A percentile compares a stretch with the other conserved stretches of the same genome.
These are phyloP conservation scores for Campopleginae sp. DNA, from an alignment of 2,888 invertebrate species.

Conservation along the genomic window DNA sequence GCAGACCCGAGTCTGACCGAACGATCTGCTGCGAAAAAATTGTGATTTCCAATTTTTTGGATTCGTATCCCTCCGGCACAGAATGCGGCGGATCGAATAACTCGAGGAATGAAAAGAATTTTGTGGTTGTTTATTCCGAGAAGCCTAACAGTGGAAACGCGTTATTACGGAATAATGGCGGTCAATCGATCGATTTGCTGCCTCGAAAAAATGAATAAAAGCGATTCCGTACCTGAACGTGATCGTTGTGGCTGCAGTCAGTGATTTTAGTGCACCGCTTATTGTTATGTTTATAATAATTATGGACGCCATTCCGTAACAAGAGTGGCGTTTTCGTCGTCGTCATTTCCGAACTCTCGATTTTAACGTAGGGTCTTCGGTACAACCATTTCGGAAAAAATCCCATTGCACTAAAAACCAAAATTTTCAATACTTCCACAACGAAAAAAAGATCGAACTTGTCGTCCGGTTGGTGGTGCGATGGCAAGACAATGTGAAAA, in stretches of 20 bases:
- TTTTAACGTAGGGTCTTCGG: constrained; percentile 46
- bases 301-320: constrained; percentile 2
- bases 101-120: neutral
- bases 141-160: neutral
- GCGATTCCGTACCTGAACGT: constrained; percentile 40
- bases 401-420: constrained; percentile 10
- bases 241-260: constrained; percentile 10
- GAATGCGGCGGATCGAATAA: neutral
- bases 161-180: neutral
- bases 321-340: constrained; percentile 21
- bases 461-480: neutral
- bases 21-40: too few species aligned
- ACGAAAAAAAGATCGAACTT: neutral
- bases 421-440: neutral
- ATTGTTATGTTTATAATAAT: constrained; percentile 30
- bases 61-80: too few species aligned
- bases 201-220: constrained; percentile 1
- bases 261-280: constrained; percentile 2
- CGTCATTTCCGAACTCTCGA: neutral
- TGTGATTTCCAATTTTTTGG: too few species aligned
- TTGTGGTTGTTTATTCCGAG: neutral
- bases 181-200: constrained; percentile 13
- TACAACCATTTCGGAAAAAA: constrained; percentile 40
- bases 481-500: neutral
- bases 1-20: too few species aligned